Base-by-base conservation (phyloP, 2,113 vertebrate species). In the Ptilonorhynchus violaceus region DNA sequence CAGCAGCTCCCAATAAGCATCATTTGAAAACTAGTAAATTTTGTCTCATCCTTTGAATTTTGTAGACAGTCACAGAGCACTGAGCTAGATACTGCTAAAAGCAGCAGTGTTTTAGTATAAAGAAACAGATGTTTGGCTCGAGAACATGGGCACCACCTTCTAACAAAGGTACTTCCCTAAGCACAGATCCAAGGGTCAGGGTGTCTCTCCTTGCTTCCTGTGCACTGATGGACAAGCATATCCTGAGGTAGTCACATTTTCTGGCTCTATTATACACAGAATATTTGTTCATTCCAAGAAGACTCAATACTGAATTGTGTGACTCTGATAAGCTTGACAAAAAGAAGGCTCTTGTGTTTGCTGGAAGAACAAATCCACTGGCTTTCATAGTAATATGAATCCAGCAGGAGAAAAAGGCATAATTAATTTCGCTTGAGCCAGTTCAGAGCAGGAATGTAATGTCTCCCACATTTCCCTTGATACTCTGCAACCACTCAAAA, bases 91-190 rank as follows among this genome's bases (percentile, higher is more conserved):
- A 72, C 25, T 78, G 64, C 84, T 87, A 92, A 95, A 95, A 95
- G 37, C 31, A 39, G 37, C 44, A 95, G 84, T n/a, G 15, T 95
- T 96, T 58, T 85, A 83, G 66, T 46, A 85, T 30, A 91, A 96
- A 87, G 64, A 88, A 97, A 95, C 96, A 92, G 80, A 91, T 96
- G 76, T 93, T 86, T 96, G 95, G 88, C 91, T 93, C 75, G 73
- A 42, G 79, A 92, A 83, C 33, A 31, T 53, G 76, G 68, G 70
- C 20, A 13, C 30, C 73, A 92, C 86, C 80, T 79, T 88, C 75
- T 76, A 66, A 91, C 60, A 96, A 92, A 77, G 53, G 52, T 67
- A 15, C 70, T 94, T 90, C 60, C 74, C 53, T 66, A 60, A 88
- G 75, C 52, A 80, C 50, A 35, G 68, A 92, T 53, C 47, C n/a